Evolutionary conservation across 1,140 invertebrate species (phyloP).

Genomic region (Sinonovacula constricta): DNA sequence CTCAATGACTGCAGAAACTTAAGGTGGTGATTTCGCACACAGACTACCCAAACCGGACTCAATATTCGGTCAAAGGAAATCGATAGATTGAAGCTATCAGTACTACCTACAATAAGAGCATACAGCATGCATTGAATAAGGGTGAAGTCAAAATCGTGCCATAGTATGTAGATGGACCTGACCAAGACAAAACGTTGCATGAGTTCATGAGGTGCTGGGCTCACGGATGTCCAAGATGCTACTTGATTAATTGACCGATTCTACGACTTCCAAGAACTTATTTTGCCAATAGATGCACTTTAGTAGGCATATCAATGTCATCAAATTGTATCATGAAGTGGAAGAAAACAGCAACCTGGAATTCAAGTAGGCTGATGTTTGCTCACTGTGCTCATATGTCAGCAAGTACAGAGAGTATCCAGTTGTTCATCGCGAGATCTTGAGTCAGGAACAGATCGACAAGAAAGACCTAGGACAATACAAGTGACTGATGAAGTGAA

Average conservation of each 20-base stretch:
- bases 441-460: too few relatives aligned
- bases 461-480: too few relatives aligned
- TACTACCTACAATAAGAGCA: not conserved
- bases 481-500: too few relatives aligned
- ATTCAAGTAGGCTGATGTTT: slow-evolving; percentile 10
- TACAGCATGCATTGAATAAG: slow-evolving; percentile 12
- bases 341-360: not conserved
- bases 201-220: not conserved
- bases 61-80: not conserved
- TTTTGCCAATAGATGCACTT: not conserved
- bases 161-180: not conserved
- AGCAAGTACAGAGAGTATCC: not conserved
- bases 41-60: not conserved
- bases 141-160: not conserved
- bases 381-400: too few relatives aligned
- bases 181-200: not conserved
- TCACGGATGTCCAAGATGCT: slow-evolving; percentile 11
- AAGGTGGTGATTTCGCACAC: not conserved
- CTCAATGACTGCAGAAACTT: not conserved
- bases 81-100: not conserved
- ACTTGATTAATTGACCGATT: not conserved
- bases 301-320: not conserved
- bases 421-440: not conserved
- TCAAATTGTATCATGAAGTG: not conserved
- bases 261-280: not conserved